phyloP scores from a whole-genome alignment of 2,113 vertebrate genomes.

The Vicugna pacos region DNA sequence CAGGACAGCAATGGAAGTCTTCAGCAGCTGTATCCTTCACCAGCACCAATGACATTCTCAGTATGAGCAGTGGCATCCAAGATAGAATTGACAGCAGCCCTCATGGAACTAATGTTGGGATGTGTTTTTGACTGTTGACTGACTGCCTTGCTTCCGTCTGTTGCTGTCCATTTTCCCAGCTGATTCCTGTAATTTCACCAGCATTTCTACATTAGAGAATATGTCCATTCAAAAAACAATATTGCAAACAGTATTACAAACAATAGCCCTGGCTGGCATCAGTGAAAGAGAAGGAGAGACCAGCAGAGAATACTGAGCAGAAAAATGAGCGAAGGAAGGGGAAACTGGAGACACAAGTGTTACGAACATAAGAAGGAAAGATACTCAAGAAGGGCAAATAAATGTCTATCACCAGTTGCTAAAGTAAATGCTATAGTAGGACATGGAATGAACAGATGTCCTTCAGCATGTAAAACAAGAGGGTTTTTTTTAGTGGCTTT shows the following conservation, averaged over 20 bases:
- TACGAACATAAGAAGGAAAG: neutral
- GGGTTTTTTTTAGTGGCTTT: neutral
- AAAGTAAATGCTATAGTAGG: neutral
- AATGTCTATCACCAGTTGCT: neutral
- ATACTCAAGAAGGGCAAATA: neutral
- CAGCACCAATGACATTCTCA: neutral
- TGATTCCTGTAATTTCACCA: neutral
- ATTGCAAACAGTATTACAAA: neutral
- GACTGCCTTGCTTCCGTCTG: neutral
- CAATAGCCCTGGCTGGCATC: neutral
- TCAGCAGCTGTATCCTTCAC: rapidly evolving
- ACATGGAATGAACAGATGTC: neutral
- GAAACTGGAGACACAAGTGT: rapidly evolving
- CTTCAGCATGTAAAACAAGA: neutral
- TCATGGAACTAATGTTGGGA: no score
- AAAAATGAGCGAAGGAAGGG: neutral
- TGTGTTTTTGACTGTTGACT: neutral
- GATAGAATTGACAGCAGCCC: neutral
- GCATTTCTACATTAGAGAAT: neutral
- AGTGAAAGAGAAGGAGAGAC: neutral
- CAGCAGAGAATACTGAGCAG: neutral
- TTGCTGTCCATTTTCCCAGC: neutral
- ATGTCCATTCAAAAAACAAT: neutral
- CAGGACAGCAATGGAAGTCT: neutral
- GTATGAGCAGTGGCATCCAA: neutral